Conservation (phyloP, 2,888 invertebrate species). For the Stenotaenia linearis region DNA sequence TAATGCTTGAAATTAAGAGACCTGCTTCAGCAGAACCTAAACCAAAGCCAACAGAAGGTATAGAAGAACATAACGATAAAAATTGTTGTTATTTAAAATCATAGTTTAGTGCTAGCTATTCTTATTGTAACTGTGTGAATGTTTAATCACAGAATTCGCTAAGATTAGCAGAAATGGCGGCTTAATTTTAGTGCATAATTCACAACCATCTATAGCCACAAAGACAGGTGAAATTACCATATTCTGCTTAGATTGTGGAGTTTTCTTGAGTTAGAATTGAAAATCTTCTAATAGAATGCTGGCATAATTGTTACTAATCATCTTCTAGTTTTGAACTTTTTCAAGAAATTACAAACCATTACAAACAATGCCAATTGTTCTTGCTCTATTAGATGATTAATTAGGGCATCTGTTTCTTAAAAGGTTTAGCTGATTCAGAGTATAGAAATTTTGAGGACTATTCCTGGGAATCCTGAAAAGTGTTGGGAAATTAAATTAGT, state of each 20-base stretch:
- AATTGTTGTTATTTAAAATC: neutral
- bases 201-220: neutral
- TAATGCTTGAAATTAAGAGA: slow-evolving; percentile 2
- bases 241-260: too few relatives aligned
- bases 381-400: too few relatives aligned
- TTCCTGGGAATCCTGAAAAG: too few relatives aligned
- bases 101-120: too few relatives aligned
- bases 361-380: too few relatives aligned
- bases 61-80: neutral
- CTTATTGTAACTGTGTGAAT: too few relatives aligned
- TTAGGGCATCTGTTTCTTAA: too few relatives aligned
- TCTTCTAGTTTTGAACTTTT: neutral
- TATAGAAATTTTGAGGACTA: too few relatives aligned
- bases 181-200: neutral
- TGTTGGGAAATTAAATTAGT: too few relatives aligned
- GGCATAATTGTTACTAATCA: neutral
- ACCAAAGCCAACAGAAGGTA: neutral
- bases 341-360: too few relatives aligned
- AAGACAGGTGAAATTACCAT: neutral
- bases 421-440: too few relatives aligned
- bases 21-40: neutral
- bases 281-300: neutral
- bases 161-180: neutral
- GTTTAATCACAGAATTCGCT: neutral
- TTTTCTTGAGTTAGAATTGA: neutral